phyloP scores from a whole-genome alignment of 2,113 vertebrate species.

The Egretta garzetta region DNA sequence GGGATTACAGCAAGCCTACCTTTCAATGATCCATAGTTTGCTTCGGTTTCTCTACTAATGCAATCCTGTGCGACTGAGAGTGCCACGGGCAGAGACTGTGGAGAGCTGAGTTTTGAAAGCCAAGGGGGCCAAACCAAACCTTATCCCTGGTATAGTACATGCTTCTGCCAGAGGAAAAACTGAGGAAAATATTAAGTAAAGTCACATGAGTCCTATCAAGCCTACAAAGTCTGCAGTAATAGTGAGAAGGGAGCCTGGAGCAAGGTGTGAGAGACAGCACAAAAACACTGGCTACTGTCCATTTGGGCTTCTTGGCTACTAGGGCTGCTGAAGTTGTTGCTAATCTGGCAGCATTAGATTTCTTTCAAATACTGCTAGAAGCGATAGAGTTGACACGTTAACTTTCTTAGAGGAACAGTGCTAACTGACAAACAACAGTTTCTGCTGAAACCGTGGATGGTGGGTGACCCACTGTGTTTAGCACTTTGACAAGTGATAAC shows the following conservation, averaged over 20 bases:
- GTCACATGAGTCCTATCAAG: conserved; percentile 8
- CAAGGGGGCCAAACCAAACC: not conserved
- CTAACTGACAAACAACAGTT: not conserved
- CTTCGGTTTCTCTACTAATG: not conserved
- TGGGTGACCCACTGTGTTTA: not conserved
- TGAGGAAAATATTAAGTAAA: not conserved
- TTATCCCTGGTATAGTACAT: not conserved
- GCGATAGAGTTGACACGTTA: not conserved
- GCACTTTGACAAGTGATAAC: not conserved
- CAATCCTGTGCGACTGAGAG: not conserved
- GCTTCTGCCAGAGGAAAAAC: conserved; percentile 29
- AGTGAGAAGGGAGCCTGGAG: not conserved
- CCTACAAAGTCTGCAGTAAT: not conserved
- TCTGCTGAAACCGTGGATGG: not conserved
- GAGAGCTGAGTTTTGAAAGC: not conserved
- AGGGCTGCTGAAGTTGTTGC: not conserved
- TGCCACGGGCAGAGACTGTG: conserved; percentile 7
- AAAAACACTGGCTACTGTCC: not conserved
- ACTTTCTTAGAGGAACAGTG: not conserved
- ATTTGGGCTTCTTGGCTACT: not conserved
- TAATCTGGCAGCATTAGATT: not conserved
- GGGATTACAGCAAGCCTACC: not conserved
- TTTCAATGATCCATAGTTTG: not conserved
- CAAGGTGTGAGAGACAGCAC: not conserved
- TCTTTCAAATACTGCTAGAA: not conserved